Percentiles rank a stretch among this genome's conserved stretches.
phyloP scores from a whole-genome alignment of 2,113 vertebrate species.

The Malurus elegans region DNA sequence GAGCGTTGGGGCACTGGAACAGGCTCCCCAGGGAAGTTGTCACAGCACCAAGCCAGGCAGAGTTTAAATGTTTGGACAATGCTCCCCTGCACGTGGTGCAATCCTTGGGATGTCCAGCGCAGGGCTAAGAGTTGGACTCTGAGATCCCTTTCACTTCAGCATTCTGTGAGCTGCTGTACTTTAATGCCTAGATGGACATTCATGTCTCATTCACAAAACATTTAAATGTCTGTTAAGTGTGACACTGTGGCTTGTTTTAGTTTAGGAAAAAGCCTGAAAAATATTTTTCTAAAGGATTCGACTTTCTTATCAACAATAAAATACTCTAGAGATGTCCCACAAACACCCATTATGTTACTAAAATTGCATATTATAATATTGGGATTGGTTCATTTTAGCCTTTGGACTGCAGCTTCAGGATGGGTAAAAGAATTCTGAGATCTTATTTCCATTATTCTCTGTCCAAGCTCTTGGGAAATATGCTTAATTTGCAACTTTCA shows the following conservation, averaged over 20 bases:
- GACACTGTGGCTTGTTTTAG: not conserved
- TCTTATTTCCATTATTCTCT: conserved; percentile 5
- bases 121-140: not conserved
- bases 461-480: conserved; percentile 8
- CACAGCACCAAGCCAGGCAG: not conserved
- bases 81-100: too few relatives aligned
- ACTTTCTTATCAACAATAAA: not conserved
- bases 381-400: not conserved
- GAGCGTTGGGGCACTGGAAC: not conserved
- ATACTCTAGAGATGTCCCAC: not conserved
- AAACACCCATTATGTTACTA: not conserved
- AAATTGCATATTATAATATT: not conserved
- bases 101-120: too few relatives aligned
- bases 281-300: not conserved
- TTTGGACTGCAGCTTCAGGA: not conserved
- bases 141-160: not conserved
- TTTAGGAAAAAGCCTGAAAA: not conserved
- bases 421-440: not conserved
- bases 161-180: not conserved
- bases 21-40: not conserved
- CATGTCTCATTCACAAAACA: not conserved
- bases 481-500: conserved; percentile 16
- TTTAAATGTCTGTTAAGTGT: not conserved
- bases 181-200: not conserved
- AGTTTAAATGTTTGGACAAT: not conserved